These are phyloP conservation scores for Anolis apletophallus DNA, from an alignment of 2,797 vertebrate genomes.

Conservation along the genomic window DNA sequence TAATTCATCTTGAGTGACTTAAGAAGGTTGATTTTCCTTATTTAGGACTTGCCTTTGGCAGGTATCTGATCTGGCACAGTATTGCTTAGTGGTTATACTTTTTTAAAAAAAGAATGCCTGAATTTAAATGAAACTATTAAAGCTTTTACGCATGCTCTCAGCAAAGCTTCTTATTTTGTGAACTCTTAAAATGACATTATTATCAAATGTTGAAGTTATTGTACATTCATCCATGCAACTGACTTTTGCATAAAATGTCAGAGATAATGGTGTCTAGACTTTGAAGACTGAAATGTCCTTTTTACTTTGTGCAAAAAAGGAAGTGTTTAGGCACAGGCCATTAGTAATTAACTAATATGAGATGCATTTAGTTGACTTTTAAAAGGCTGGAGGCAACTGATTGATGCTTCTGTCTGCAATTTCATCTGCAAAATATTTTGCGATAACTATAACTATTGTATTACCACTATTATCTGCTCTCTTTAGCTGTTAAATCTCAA, in stretches of 20 bases:
- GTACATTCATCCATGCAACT: not conserved
- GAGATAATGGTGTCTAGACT: not conserved
- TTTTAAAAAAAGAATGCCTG: not conserved
- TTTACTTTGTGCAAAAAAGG: not conserved
- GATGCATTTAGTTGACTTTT: not conserved
- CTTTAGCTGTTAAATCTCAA: not conserved
- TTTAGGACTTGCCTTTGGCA: constrained; percentile 1
- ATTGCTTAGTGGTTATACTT: not conserved
- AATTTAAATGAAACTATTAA: not conserved
- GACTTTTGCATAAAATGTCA: constrained; percentile 23
- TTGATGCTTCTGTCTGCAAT: constrained; percentile 9
- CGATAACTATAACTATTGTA: not conserved
- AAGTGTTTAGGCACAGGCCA: not conserved
- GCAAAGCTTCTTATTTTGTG: constrained; percentile 1
- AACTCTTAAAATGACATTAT: constrained; percentile 21
- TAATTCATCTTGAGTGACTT: constrained; percentile 11
- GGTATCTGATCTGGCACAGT: not conserved
- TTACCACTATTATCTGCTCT: not conserved
- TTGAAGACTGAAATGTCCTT: constrained; percentile 18
- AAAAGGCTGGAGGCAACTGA: constrained; percentile 13
- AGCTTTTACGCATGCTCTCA: constrained; percentile 1
- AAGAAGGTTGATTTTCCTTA: not conserved
- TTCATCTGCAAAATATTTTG: not conserved
- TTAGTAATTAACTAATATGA: not conserved
- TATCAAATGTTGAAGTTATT: constrained; percentile 6